Percentiles rank a stretch among this genome's conserved stretches.
Conservation (phyloP, 2,113 vertebrate genomes). For the Hipposideros armiger region DNA sequence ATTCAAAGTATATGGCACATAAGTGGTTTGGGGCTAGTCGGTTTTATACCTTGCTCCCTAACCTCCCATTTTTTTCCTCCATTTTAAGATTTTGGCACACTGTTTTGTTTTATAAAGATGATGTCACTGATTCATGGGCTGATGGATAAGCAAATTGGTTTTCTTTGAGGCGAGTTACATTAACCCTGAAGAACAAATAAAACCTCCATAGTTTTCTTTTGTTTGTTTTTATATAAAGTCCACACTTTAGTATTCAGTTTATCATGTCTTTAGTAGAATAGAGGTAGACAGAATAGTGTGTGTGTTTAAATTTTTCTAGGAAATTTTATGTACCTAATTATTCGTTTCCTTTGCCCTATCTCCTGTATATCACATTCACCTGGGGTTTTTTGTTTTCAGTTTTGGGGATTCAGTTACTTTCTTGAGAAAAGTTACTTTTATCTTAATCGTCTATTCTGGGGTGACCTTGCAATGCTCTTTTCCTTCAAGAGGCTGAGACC, state of each 20-base stretch:
- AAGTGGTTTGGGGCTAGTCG: neutral
- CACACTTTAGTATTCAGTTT: neutral
- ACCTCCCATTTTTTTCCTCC: neutral
- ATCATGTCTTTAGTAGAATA: neutral
- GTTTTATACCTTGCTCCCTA: neutral
- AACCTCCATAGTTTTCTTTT: neutral
- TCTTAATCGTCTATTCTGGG: neutral
- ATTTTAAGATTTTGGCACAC: neutral
- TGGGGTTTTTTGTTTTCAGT: neutral
- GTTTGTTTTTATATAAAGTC: conserved; percentile 15
- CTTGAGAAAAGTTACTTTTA: neutral
- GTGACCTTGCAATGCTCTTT: neutral
- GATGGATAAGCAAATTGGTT: neutral
- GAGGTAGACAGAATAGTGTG: neutral
- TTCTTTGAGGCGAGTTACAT: neutral
- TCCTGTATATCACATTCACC: neutral
- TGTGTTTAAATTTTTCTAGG: neutral
- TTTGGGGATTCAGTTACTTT: neutral
- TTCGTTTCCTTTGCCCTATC: neutral
- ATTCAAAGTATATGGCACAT: neutral
- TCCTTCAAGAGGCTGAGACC: neutral
- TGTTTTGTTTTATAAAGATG: neutral
- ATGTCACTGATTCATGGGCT: neutral
- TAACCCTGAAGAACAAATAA: neutral
- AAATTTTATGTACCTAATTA: neutral